These are phyloP conservation scores for Brachionus plicatilis DNA, from an alignment of 1,140 invertebrate species.

Conservation along the genomic window DNA sequence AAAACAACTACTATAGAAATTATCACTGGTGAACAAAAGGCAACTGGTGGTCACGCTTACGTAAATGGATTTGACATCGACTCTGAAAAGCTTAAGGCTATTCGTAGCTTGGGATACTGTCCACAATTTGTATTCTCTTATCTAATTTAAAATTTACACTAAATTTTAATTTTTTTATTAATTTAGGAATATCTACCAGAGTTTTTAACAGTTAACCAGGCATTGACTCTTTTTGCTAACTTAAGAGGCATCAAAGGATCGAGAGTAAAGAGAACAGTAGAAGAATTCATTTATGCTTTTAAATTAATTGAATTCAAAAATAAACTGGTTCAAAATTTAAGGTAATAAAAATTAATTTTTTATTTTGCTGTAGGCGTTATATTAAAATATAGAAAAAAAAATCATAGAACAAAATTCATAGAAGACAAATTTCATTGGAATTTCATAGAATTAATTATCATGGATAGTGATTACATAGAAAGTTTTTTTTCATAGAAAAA, in stretches of 20 bases:
- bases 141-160: constrained; percentile 49
- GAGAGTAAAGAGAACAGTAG: not conserved
- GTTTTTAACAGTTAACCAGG: constrained; percentile 49
- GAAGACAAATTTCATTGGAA: too few relatives aligned
- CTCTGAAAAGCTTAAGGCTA: constrained; percentile 27
- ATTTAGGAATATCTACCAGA: constrained; percentile 49
- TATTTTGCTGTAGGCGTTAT: too few relatives aligned
- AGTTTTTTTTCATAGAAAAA: too few relatives aligned
- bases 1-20: constrained; percentile 82
- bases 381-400: too few relatives aligned
- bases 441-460: too few relatives aligned
- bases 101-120: constrained; percentile 52
- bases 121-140: constrained; percentile 58
- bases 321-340: constrained; percentile 33
- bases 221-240: constrained; percentile 26
- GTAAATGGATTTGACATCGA: constrained; percentile 47
- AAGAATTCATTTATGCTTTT: constrained; percentile 15
- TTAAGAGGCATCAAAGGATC: constrained; percentile 35
- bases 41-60: constrained; percentile 62
- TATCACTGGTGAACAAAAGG: constrained; percentile 63
- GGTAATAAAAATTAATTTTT: not conserved
- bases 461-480: too few relatives aligned
- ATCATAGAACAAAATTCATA: too few relatives aligned
- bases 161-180: constrained; percentile 57
- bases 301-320: constrained; percentile 8